Base-by-base conservation (phyloP, 2,797 vertebrate species). In the Tinamus major region DNA sequence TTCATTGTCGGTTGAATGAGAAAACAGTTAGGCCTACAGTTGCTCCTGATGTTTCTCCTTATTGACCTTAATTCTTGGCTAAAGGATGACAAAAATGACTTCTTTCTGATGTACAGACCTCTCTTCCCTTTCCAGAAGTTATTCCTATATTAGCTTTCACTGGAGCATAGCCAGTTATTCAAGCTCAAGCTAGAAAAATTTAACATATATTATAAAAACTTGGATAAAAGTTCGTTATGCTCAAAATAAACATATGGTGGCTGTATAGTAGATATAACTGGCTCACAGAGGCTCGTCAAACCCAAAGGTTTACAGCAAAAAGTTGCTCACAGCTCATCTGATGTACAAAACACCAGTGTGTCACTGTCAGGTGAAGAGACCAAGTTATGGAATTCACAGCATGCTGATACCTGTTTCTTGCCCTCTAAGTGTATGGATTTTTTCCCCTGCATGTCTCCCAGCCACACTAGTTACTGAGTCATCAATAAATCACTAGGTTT, bases 311-410 rank as follows among this genome's bases (percentile, higher is more conserved):
- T 80, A 77, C 27, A 67, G 42, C 10, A 27, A 33, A 27, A 59
- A 83, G 42, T 49, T 24, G 48, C 48, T 49, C 48, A 35, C 75
- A 67, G 33, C 27, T 78, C 14, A 81, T 49, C 35, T 72, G 31
- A n/a, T 20, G 6, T 2, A 15, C 21, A 41, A 0, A 15, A 53
- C 37, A 13, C 49, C n/a, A 13, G 49, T 0, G 0, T 15, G 29
- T 9, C 62, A 75, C 18, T 12, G 31, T 1, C 6, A 1, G 18
- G 23, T 59, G 67, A 15, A 61, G 27, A 61, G 10, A 78, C 44
- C 0, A 2, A 75, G n/a, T 13, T 23, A 16, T 33, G 16, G 8
- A 76, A 39, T 4, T 74, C 64, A 72, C 26, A 48, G 3, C 0
- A 0, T 53, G 15, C 1, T 46, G 14, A 76, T 53, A 13, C 11